A percentile compares a stretch with the other conserved stretches of the same genome.
phyloP scores from a whole-genome alignment of 2,888 invertebrate genomes.

The Plagodis dolabraria region DNA sequence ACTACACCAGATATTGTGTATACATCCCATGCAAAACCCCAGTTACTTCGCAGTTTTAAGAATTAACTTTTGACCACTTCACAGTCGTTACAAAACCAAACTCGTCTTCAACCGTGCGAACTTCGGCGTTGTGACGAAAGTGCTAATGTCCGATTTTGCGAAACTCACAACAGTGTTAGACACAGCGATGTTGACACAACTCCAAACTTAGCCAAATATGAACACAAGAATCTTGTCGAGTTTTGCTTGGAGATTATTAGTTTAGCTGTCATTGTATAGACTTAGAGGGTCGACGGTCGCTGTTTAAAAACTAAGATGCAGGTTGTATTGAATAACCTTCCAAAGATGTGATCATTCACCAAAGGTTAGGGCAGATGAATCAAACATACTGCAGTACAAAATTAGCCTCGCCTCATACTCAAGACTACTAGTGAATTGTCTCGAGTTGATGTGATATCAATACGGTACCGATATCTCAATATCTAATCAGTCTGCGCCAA shows the following conservation, averaged over 20 bases:
- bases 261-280: constrained; percentile 8
- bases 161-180: constrained; percentile 48
- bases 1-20: no score
- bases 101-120: constrained; percentile 59
- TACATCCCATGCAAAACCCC: background rate
- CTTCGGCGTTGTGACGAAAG: constrained; percentile 50
- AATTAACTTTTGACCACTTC: constrained; percentile 11
- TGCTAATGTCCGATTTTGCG: constrained; percentile 61
- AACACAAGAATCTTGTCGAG: constrained; percentile 12
- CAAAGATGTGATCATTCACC: no score
- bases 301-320: no score
- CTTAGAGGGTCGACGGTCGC: background rate
- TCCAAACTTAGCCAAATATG: constrained; percentile 15
- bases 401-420: no score
- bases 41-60: background rate
- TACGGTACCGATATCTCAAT: no score
- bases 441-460: no score
- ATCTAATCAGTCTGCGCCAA: no score
- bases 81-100: constrained; percentile 53
- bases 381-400: no score
- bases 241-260: constrained; percentile 7
- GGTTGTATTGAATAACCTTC: no score
- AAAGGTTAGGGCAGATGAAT: no score
- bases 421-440: no score
- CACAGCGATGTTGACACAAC: constrained; percentile 25